Conservation (phyloP, 2,888 invertebrate species). For the Heliconius hortense region DNA sequence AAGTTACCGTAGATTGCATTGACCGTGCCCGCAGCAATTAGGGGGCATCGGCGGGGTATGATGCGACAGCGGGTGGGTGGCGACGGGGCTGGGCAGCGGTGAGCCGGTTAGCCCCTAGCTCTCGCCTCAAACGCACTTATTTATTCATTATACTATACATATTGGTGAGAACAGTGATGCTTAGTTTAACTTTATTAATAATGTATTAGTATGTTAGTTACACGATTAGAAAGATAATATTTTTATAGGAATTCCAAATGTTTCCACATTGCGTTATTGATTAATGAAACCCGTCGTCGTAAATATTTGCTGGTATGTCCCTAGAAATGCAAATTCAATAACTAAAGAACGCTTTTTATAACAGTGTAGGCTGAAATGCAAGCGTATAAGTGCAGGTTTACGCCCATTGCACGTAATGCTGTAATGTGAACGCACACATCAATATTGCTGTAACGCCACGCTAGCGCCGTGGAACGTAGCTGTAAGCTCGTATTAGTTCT, state of each 20-base stretch:
- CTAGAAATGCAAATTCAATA: neutral
- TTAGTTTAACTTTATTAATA: neutral
- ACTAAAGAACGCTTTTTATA: slow-evolving; percentile 1
- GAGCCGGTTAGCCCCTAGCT: slow-evolving; percentile 22
- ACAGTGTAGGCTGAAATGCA: slow-evolving; percentile 22
- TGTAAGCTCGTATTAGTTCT: slow-evolving; percentile 11
- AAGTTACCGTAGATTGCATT: slow-evolving; percentile 33
- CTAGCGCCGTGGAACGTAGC: slow-evolving; percentile 9
- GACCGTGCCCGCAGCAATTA: slow-evolving; percentile 53
- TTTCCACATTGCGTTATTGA: neutral
- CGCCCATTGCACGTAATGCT: slow-evolving; percentile 26
- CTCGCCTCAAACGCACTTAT: slow-evolving; percentile 42
- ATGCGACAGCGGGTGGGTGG: slow-evolving; percentile 35
- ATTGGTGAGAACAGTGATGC: slow-evolving; percentile 21
- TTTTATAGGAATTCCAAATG: neutral
- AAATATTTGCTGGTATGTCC: neutral
- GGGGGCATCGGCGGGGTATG: slow-evolving; percentile 32
- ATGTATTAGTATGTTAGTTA: neutral
- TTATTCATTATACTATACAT: slow-evolving; percentile 44
- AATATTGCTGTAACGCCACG: slow-evolving; percentile 17
- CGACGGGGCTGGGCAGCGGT: slow-evolving; percentile 29
- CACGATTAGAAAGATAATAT: neutral
- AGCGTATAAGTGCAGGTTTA: slow-evolving; percentile 24
- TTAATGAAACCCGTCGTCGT: neutral
- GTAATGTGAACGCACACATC: slow-evolving; percentile 20